Evolutionary conservation across 2,113 vertebrate genomes (phyloP).

Genomic region (Typhlomys cinereus): DNA sequence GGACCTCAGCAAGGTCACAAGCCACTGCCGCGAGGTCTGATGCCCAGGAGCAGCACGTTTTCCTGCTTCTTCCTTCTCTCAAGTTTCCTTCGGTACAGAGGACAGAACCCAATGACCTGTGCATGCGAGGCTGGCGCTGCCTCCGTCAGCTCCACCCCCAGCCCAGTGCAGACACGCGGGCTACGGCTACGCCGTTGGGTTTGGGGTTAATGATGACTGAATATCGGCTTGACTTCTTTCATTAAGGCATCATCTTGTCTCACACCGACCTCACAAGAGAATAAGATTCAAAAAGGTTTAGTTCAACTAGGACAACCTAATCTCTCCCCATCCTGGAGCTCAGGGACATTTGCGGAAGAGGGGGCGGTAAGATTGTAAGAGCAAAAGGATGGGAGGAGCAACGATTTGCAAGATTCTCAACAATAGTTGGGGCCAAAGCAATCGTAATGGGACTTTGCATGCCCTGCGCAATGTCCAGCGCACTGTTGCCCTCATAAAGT

Average conservation of each 20-base stretch:
- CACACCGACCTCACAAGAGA: background rate
- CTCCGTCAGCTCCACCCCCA: background rate
- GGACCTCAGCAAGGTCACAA: background rate
- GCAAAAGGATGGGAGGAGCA: too few species aligned
- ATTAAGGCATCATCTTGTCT: background rate
- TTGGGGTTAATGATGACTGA: background rate
- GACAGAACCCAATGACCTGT: background rate
- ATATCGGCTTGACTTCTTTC: background rate
- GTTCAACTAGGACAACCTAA: too few species aligned
- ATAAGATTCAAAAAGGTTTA: background rate
- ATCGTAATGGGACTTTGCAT: too few species aligned
- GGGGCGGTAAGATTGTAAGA: too few species aligned
- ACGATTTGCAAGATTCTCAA: too few species aligned
- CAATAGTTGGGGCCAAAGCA: too few species aligned
- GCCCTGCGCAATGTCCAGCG: too few species aligned
- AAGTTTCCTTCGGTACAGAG: background rate
- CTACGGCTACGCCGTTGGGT: background rate
- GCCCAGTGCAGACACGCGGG: background rate
- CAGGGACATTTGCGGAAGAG: too few species aligned
- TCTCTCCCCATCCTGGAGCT: too few species aligned
- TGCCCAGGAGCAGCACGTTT: background rate
- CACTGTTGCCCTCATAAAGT: too few species aligned
- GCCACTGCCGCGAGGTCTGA: rapidly evolving
- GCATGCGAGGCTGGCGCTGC: background rate
- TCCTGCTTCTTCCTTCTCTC: background rate